Base-by-base conservation (phyloP, 2,113 vertebrate species). In the Campylomormyrus numenius region DNA sequence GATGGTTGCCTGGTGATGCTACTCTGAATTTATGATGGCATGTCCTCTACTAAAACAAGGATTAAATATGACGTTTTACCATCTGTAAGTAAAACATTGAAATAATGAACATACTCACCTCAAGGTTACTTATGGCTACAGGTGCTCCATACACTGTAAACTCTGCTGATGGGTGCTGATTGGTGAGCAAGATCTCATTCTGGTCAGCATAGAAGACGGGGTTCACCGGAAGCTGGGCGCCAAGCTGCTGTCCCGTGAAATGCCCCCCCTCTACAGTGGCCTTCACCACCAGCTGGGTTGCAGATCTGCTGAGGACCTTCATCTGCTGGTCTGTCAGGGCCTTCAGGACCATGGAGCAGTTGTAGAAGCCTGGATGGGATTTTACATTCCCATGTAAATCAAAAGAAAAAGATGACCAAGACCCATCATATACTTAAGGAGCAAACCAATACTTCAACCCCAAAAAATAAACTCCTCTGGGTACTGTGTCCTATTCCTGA, bases 151-250 rank as follows among this genome's bases (percentile, higher is more conserved):
- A 99, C 88, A 99, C 90, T 17, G 95, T 98, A 66, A 99, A 93
- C 9, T 98, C 95, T 0, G 96, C 95, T 21, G 95, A 96, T 10
- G 91, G 49, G 58, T 97, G 95, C 87, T 96, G 94, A 94, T 95
- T 97, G 91, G 96, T 98, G 91, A 99, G 94, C 31, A 98, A 93
- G 92, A 99, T 92, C 92, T 98, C 97, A 0, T 95, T 95, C 93
- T 97, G 97, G 93, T 98, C 97, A 0, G 96, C 88, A 31, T 97
- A 98, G 88, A 99, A 96, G 1, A 98, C 97, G 0, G 95, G 96
- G 89, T 93, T 97, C 90, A 99, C 95, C 8, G 97, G 96, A 91
- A 99, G 93, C 91, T 96, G 93, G 0, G 95, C 88, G 2, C 94
- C 88, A 2, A 95, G 93, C 90, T 96, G 97, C 42, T 97, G 94